These are phyloP conservation scores for Prunella fulvescens DNA, from an alignment of 2,113 vertebrate species.

Conservation along the genomic window DNA sequence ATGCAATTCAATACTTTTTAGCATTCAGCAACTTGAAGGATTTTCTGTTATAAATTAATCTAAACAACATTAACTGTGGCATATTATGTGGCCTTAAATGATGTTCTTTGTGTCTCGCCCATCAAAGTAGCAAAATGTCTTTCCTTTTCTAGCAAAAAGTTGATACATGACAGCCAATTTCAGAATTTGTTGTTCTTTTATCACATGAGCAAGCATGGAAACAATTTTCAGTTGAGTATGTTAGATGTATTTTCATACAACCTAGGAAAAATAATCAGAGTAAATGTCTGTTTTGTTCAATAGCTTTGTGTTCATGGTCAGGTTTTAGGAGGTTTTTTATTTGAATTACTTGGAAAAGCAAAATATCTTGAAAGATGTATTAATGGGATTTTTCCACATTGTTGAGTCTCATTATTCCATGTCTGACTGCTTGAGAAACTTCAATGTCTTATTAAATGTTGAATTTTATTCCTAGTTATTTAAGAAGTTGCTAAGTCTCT, in stretches of 20 bases:
- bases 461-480: slow-evolving; percentile 38
- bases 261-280: slow-evolving; percentile 19
- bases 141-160: not conserved
- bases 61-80: not conserved
- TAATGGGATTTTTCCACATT: slow-evolving; percentile 26
- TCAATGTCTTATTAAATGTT: slow-evolving; percentile 55
- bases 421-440: slow-evolving; percentile 49
- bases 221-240: not conserved
- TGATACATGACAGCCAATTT: not conserved
- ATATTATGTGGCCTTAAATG: not conserved
- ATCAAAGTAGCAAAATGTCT: not conserved
- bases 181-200: not conserved
- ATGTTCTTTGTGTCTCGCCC: not conserved
- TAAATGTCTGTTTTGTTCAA: slow-evolving; percentile 31
- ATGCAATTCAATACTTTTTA: not conserved
- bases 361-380: not conserved
- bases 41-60: not conserved
- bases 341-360: slow-evolving; percentile 22
- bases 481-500: slow-evolving; percentile 19
- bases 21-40: not conserved
- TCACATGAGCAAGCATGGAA: slow-evolving; percentile 23
- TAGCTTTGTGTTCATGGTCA: slow-evolving; percentile 42
- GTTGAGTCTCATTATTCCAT: slow-evolving; percentile 29
- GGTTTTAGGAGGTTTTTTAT: not conserved
- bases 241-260: slow-evolving; percentile 21